Base-by-base conservation (phyloP, 2,888 invertebrate species). In the Cerastoderma edule region DNA sequence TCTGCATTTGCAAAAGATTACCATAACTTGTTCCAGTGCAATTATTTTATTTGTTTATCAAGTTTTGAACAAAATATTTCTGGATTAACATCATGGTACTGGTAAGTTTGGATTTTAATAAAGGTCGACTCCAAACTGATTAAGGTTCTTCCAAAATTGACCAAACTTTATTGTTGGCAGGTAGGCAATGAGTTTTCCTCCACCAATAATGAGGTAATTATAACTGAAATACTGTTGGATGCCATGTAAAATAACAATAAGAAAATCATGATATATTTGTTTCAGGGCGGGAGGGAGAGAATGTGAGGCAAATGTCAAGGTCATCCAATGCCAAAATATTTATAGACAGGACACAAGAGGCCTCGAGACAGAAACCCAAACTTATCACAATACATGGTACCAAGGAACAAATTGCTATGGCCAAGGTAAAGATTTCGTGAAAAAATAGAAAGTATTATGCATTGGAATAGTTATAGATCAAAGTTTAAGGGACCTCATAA, bases 401-500 rank as follows among this genome's bases (percentile, higher is more conserved):
- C 54, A 94, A 94, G 64, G 95, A 96, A 69, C 96, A 97, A 93
- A 96, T 97, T 60, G 94, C 94, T 67, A 91, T 95, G 28, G 97
- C 97, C 0, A 95, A 95, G 87, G 39, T 39, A 39, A 13, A 39
- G 16, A 39, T 39, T 39, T 39, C 16, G 39, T 16, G 39, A 13
- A 39, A 16, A 39, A 39, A 39, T 39, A 16, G 39, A 39, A 16
- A 39, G 46, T 46, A 48, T n/a, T n/a, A n/a, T n/a, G n/a, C n/a
- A 48, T 48, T 48, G n/a, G 48, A 48, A n/a, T n/a, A n/a, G n/a
- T n/a, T n/a, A n/a, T n/a, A n/a, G n/a, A n/a, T n/a, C n/a, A 48
- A 19, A 48, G 16, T 19, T 48, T 22, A 19, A 48, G 48, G 48
- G 6, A 19, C 6, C 22, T 22, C 5, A 48, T 10, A 5, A 10